Evolutionary conservation across 2,113 vertebrate species (phyloP).

Genomic region (Apteryx mantelli): DNA sequence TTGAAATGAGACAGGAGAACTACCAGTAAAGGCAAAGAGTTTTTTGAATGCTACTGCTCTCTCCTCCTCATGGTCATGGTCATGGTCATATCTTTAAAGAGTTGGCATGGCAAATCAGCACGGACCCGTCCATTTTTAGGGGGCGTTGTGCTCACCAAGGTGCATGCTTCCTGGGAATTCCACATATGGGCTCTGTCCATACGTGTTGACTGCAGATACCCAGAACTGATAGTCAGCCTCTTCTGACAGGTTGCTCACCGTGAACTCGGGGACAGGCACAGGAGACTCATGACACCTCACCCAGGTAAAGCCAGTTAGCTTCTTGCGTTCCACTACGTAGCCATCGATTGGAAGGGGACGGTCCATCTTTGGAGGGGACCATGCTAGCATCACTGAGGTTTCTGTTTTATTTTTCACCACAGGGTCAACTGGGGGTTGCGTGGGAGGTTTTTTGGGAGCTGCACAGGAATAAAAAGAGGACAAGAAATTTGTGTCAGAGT

Average conservation of each 20-base stretch:
- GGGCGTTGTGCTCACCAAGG: constrained; percentile 80
- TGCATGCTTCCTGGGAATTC: constrained; percentile 91
- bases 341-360: constrained; percentile 86
- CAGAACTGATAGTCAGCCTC: constrained; percentile 92
- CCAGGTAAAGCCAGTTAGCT: constrained; percentile 87
- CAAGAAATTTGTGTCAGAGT: too few relatives aligned
- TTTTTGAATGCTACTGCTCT: fast-evolving
- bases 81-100: fast-evolving
- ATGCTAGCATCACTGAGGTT: too few relatives aligned
- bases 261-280: constrained; percentile 78
- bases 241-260: constrained; percentile 77
- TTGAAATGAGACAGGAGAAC: background rate
- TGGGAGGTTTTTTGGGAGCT: too few relatives aligned
- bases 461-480: too few relatives aligned
- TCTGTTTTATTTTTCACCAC: too few relatives aligned
- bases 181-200: constrained; percentile 89
- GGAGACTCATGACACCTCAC: constrained; percentile 83
- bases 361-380: too few relatives aligned
- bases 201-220: constrained; percentile 89
- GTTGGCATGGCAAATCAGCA: fast-evolving
- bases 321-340: constrained; percentile 89
- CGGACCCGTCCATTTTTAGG: fast-evolving
- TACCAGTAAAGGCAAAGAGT: background rate
- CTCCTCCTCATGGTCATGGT: background rate
- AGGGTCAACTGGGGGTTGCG: too few relatives aligned